Evolutionary conservation across 1,140 invertebrate species (phyloP), one percentile per base, ranked within the genome.

Genomic region (Hylaeus volcanicus): DNA sequence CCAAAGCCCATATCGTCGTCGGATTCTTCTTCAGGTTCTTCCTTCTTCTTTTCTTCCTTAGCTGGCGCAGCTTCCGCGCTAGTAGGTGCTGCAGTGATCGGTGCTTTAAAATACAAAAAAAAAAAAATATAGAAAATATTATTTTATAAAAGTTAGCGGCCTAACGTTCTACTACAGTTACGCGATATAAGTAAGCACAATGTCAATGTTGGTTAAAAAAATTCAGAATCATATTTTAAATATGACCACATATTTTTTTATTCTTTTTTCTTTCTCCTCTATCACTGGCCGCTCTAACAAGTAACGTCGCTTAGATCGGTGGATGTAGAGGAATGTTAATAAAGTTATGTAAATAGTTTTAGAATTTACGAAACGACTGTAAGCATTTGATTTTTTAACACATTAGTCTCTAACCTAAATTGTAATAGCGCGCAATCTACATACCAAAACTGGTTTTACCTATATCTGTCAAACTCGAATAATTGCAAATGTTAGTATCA

Each of bases 1-100:
- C 97, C 97, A 93, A 99, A 98, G 91, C 98, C 98, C 98, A 99
- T 98, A 92, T 99, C 98, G 90, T 98, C 98, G 91, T 99, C 98
- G 70, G 96, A 96, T 93, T 97, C 97, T 91, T 96, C 95, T 83
- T 96, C 96, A 45, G 95, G 94, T 94, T 97, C 97, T 90, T 97
- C 95, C 92, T 98, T 97, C 94, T 98, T 97, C 92, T 97, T 96
- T 91, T 97, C 96, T 90, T 97, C 96, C 83, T 95, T 95, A 74
- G 94, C 94, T 70, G 94, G 93, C 73, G 95, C 95, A 85, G 95
- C 96, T 63, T 95, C 95, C 64, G 95, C 95, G 65, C 96, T 95
- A 66, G 96, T 96, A 71, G 96, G 95, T 78, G 95, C 94, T 75
- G 94, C 94, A 84, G 94, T 94, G 78, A 95, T 94, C 45, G 94